A percentile compares a stretch with the other conserved stretches of the same genome.
Evolutionary conservation across 2,797 vertebrate species (phyloP).

Genomic region (Spinibarbus caldwelli): DNA sequence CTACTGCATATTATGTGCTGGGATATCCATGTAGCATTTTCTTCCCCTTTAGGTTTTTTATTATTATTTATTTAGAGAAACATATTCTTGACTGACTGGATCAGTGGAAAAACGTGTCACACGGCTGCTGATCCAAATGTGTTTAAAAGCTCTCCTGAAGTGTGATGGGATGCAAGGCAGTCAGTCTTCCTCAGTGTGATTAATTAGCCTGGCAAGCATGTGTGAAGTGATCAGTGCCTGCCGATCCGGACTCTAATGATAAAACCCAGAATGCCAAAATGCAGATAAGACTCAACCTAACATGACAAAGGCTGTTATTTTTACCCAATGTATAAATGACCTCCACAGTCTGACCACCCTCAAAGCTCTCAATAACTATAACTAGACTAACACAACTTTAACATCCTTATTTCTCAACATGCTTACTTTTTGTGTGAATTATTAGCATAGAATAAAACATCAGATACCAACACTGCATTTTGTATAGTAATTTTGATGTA

Average conservation of each 20-base stretch:
- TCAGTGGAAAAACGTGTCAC: not conserved
- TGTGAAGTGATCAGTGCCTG: constrained; percentile 49
- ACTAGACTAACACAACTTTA: not conserved
- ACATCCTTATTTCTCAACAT: not conserved
- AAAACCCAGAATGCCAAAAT: constrained; percentile 31
- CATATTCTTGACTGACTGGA: not conserved
- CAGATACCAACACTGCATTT: not conserved
- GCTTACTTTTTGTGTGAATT: not conserved
- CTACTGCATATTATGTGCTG: not conserved
- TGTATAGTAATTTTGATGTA: not conserved
- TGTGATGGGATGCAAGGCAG: constrained; percentile 29
- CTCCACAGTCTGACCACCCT: constrained; percentile 10
- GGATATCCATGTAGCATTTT: not conserved
- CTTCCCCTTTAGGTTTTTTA: not conserved
- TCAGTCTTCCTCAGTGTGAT: constrained; percentile 47
- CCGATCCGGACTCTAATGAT: constrained; percentile 30
- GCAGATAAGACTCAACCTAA: constrained; percentile 34
- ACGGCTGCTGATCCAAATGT: not conserved
- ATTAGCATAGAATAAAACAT: not conserved
- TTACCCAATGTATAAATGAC: constrained; percentile 46
- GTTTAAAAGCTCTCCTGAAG: constrained; percentile 29
- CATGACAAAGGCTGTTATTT: constrained; percentile 53
- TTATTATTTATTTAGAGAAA: not conserved
- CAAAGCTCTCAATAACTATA: not conserved
- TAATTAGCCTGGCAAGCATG: constrained; percentile 43